A percentile compares a stretch with the other conserved stretches of the same genome.
phyloP scores from a whole-genome alignment of 2,113 vertebrate genomes.

The Hippocampus abdominalis region DNA sequence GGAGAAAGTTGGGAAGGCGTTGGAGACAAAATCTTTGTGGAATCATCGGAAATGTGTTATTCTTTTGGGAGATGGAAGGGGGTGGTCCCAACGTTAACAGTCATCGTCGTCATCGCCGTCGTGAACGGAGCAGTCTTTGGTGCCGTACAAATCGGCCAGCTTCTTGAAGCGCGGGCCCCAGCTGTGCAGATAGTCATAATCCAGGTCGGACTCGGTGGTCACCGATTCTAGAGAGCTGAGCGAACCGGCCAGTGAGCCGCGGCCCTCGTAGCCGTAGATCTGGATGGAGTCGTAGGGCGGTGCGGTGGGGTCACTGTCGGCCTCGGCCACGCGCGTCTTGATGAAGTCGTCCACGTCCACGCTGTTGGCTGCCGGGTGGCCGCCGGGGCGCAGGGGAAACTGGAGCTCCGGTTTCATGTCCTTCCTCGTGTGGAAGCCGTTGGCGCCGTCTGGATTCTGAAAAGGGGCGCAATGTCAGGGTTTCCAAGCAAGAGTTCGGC shows the following conservation, averaged over 20 bases:
- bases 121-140: conserved; percentile 85
- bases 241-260: conserved; percentile 92
- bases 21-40: conserved; percentile 45
- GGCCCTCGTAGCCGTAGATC: conserved; percentile 97
- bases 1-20: conserved; percentile 32
- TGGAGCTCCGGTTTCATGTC: conserved; percentile 97
- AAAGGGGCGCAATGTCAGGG: not conserved
- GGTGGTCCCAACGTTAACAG: conserved; percentile 82
- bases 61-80: not conserved
- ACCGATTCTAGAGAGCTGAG: conserved; percentile 96
- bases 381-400: conserved; percentile 81
- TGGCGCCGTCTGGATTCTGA: conserved; percentile 93
- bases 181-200: conserved; percentile 99
- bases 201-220: conserved; percentile 96
- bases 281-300: conserved; percentile 98
- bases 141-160: conserved; percentile 98
- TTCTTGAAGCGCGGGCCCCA: conserved; percentile 99
- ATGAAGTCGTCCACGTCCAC: conserved; percentile 98
- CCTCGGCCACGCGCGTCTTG: conserved; percentile 89
- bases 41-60: conserved; percentile 44
- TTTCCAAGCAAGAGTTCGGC: not conserved
- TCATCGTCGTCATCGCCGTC: conserved; percentile 57
- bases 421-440: conserved; percentile 93
- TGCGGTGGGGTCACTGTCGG: conserved; percentile 90
- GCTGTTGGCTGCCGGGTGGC: conserved; percentile 81